Percentiles rank a stretch among this genome's conserved stretches.
Evolutionary conservation across 2,888 invertebrate species (phyloP).

Genomic region (Celastrina argiolus): DNA sequence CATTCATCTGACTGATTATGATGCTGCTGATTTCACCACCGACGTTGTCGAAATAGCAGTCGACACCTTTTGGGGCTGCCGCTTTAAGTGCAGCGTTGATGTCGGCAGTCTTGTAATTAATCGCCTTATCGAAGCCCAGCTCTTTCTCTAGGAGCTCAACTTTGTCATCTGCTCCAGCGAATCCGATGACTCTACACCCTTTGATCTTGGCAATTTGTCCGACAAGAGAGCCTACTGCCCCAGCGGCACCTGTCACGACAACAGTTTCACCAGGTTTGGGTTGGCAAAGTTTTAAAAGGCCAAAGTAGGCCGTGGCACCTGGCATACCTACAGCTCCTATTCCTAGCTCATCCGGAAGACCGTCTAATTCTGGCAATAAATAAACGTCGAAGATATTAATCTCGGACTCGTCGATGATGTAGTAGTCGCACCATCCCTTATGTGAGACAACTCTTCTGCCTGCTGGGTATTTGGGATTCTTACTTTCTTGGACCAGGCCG

Average conservation of each 20-base stretch:
- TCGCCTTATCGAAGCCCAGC: conserved; percentile 82
- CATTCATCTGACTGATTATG: conserved; percentile 79
- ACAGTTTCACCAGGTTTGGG: conserved; percentile 84
- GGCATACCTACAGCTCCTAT: conserved; percentile 82
- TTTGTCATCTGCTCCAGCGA: conserved; percentile 84
- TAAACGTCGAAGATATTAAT: conserved; percentile 32
- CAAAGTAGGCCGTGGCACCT: conserved; percentile 85
- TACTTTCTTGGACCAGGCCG: conserved; percentile 76
- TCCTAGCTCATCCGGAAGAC: conserved; percentile 70
- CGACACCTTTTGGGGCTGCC: conserved; percentile 82
- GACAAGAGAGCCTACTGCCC: conserved; percentile 85
- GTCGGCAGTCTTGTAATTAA: conserved; percentile 84
- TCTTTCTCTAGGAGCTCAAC: conserved; percentile 81
- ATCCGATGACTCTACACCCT: conserved; percentile 81
- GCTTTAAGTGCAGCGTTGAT: conserved; percentile 74
- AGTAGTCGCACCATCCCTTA: conserved; percentile 82
- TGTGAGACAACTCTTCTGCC: conserved; percentile 78
- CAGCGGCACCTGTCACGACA: conserved; percentile 84
- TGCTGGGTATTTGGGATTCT: conserved; percentile 77
- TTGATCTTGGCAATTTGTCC: conserved; percentile 87
- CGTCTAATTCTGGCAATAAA: conserved; percentile 73
- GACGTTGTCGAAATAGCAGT: conserved; percentile 88
- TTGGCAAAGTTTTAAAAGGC: conserved; percentile 81
- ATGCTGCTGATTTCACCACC: conserved; percentile 80
- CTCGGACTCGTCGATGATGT: conserved; percentile 38